These are phyloP conservation scores for Streptopelia turtur DNA, from an alignment of 2,797 vertebrate species.

Conservation along the genomic window DNA sequence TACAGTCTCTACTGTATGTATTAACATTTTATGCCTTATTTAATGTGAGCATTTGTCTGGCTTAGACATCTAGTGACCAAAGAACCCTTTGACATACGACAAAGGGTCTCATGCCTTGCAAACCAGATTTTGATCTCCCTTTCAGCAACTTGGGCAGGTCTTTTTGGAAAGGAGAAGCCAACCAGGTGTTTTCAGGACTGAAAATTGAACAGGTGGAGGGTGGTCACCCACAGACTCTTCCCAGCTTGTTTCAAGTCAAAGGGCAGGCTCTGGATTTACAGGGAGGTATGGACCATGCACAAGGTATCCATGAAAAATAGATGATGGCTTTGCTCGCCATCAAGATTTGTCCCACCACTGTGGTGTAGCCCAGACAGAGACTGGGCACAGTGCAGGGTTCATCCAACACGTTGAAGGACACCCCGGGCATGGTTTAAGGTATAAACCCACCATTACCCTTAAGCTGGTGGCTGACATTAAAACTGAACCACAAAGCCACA, in stretches of 20 bases:
- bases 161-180: neutral
- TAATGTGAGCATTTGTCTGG: neutral
- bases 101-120: fast-evolving
- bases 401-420: neutral
- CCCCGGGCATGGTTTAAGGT: neutral
- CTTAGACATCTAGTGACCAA: neutral
- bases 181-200: neutral
- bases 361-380: neutral
- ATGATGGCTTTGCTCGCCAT: neutral
- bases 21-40: neutral
- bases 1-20: neutral
- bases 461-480: neutral
- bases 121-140: neutral
- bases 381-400: neutral
- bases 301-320: neutral
- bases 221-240: neutral
- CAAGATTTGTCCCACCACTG: neutral
- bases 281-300: neutral
- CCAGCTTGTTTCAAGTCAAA: neutral
- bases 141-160: neutral
- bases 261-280: neutral
- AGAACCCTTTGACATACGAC: neutral
- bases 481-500: fast-evolving
- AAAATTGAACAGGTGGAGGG: neutral
- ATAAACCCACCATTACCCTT: neutral